phyloP scores from a whole-genome alignment of 1,140 invertebrate genomes.

The Diachasma alloeum region DNA sequence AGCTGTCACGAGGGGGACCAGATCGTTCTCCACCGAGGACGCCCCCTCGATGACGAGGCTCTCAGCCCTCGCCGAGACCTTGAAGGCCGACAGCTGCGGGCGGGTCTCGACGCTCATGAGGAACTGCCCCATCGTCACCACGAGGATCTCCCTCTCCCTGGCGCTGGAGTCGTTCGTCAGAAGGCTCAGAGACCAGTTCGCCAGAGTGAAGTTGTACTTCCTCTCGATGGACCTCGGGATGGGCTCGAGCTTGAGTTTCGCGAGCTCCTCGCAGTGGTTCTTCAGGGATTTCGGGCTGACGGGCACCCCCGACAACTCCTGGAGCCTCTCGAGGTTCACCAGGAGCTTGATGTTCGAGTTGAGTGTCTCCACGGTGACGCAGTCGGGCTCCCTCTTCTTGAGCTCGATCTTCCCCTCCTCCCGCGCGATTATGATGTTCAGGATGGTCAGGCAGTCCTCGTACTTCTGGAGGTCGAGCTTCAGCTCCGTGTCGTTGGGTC shows the following conservation, averaged over 20 bases:
- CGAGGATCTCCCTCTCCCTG: conserved; percentile 72
- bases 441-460: conserved; percentile 77
- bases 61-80: conserved; percentile 78
- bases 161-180: conserved; percentile 67
- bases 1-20: conserved; percentile 77
- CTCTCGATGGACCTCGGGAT: conserved; percentile 47
- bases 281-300: conserved; percentile 28
- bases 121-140: conserved; percentile 79
- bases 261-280: conserved; percentile 30
- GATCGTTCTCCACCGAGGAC: conserved; percentile 73
- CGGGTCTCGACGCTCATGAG: conserved; percentile 77
- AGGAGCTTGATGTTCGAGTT: conserved; percentile 38
- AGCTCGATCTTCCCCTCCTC: conserved; percentile 70
- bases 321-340: conserved; percentile 40
- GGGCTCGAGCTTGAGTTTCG: conserved; percentile 37
- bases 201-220: conserved; percentile 81
- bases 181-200: conserved; percentile 76
- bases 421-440: conserved; percentile 81
- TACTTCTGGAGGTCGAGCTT: conserved; percentile 78
- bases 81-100: conserved; percentile 75
- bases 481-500: conserved; percentile 77
- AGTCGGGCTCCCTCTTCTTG: conserved; percentile 40
- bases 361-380: conserved; percentile 42
- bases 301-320: conserved; percentile 26
- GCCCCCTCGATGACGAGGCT: conserved; percentile 82